These are phyloP conservation scores for Philypnodon macrostomus DNA, from an alignment of 2,797 vertebrate species.

Conservation along the genomic window DNA sequence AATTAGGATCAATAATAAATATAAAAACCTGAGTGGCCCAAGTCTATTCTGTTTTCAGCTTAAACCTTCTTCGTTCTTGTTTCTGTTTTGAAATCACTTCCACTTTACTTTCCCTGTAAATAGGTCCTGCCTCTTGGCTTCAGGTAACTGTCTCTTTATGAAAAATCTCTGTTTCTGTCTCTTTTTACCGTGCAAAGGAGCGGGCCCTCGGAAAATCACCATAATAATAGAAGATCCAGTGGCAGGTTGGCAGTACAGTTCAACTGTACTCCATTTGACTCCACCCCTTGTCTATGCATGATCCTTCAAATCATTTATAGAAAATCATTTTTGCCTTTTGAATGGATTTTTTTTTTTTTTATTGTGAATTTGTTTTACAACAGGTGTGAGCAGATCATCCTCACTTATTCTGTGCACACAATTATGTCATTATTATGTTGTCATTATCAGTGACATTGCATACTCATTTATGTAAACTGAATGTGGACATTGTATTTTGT, in stretches of 20 bases:
- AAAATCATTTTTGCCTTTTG: constrained; percentile 20
- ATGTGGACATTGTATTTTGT: too few species aligned
- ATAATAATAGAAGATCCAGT: constrained; percentile 98
- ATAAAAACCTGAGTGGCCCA: too few species aligned
- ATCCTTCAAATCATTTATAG: constrained; percentile 24
- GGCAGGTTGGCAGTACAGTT: constrained; percentile 88
- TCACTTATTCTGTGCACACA: constrained; percentile 4
- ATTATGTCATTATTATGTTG: background rate
- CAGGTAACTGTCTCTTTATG: constrained; percentile 46
- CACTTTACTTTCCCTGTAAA: constrained; percentile 19
- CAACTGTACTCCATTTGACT: constrained; percentile 61
- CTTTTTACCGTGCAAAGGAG: constrained; percentile 72
- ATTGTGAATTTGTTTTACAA: constrained; percentile 8
- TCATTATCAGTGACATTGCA: background rate
- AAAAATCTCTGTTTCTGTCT: constrained; percentile 47
- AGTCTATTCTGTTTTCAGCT: background rate
- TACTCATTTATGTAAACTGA: background rate
- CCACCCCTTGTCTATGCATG: constrained; percentile 49
- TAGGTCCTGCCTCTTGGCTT: constrained; percentile 22
- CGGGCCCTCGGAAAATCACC: constrained; percentile 93
- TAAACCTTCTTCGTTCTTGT: background rate
- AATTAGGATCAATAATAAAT: too few species aligned
- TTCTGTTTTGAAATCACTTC: constrained; percentile 9
- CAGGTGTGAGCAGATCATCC: constrained; percentile 1
- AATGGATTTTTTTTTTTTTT: constrained; percentile 13